These are phyloP conservation scores for Dromaius novaehollandiae DNA, from an alignment of 2,113 vertebrate species.

Conservation along the genomic window DNA sequence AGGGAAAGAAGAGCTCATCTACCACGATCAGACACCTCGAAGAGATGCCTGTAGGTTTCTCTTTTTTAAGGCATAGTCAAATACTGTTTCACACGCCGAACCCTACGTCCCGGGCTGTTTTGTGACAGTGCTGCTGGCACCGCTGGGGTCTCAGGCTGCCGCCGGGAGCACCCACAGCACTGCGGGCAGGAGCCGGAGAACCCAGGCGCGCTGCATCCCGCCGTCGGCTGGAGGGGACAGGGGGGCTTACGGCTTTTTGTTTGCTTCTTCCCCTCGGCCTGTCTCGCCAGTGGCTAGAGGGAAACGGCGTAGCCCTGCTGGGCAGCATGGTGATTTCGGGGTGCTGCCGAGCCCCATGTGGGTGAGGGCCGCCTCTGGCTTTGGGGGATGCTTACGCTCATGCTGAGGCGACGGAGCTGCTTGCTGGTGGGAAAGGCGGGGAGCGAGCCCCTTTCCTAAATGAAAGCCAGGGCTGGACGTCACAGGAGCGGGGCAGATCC, in stretches of 20 bases:
- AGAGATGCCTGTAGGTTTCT: not conserved
- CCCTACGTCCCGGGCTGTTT: rapidly evolving
- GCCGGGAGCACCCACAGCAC: not conserved
- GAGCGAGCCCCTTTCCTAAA: not conserved
- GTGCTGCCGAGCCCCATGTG: too few relatives aligned
- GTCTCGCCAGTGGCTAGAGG: not conserved
- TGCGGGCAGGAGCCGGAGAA: not conserved
- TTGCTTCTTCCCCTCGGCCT: rapidly evolving
- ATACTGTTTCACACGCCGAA: not conserved
- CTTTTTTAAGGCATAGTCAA: not conserved
- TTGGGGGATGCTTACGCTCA: too few relatives aligned
- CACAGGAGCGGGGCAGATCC: not conserved
- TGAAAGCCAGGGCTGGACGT: too few relatives aligned
- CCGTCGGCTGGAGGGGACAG: not conserved
- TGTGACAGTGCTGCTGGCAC: not conserved
- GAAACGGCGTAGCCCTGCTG: not conserved
- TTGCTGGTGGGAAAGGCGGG: not conserved
- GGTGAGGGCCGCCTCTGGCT: too few relatives aligned
- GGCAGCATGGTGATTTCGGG: not conserved
- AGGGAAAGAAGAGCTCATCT: conserved; percentile 12
- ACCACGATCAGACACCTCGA: not conserved
- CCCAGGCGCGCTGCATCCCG: not conserved
- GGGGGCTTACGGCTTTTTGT: not conserved
- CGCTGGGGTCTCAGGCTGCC: not conserved
- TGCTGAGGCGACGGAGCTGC: not conserved